phyloP scores from a whole-genome alignment of 1,140 invertebrate species.

The Drosophila navojoa region DNA sequence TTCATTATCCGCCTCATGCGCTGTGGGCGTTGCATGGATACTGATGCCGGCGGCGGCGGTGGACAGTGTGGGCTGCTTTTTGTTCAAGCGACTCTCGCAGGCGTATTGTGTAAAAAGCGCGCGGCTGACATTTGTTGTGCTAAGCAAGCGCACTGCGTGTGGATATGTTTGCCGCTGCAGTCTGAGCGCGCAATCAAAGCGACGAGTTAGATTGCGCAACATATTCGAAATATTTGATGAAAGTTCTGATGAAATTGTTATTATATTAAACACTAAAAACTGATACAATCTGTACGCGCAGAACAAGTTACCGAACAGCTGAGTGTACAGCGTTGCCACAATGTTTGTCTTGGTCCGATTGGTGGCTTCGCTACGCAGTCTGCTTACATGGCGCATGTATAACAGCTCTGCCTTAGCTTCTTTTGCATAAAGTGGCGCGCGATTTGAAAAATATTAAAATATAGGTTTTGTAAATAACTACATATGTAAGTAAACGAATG shows the following conservation, averaged over 20 bases:
- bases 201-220: constrained; percentile 55
- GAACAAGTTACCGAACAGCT: constrained; percentile 28
- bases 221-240: constrained; percentile 24
- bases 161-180: constrained; percentile 25
- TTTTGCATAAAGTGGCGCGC: neutral
- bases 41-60: constrained; percentile 14
- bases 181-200: constrained; percentile 40
- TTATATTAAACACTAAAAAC: constrained; percentile 8
- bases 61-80: constrained; percentile 24
- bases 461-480: no score
- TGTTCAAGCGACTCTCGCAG: constrained; percentile 2
- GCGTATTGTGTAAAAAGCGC: constrained; percentile 58
- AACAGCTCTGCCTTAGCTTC: neutral
- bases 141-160: neutral
- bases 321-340: constrained; percentile 8
- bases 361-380: neutral
- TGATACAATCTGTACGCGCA: constrained; percentile 37
- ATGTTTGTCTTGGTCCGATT: neutral
- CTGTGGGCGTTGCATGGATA: constrained; percentile 11
- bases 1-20: constrained; percentile 55
- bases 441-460: constrained; percentile 3
- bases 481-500: no score
- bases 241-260: neutral
- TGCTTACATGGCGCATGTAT: neutral
- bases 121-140: constrained; percentile 6